These are phyloP conservation scores for Chloropsis cyanopogon DNA, from an alignment of 2,113 vertebrate genomes.

Conservation along the genomic window DNA sequence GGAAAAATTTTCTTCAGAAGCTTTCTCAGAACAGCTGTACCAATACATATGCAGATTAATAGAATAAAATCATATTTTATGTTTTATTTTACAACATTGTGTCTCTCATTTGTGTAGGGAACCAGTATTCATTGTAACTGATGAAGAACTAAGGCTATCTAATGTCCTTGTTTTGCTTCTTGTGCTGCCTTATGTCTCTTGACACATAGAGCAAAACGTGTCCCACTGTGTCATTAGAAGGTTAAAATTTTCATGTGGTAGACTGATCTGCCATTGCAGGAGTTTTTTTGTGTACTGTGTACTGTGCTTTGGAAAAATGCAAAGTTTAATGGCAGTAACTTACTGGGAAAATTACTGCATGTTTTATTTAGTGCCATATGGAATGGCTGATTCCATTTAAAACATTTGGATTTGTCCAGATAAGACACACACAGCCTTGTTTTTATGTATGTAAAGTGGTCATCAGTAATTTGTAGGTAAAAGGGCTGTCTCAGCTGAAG, in stretches of 20 bases:
- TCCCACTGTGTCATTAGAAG: neutral
- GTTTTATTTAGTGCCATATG: neutral
- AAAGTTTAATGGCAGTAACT: neutral
- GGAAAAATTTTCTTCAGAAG: conserved; percentile 87
- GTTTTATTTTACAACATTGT: neutral
- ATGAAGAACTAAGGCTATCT: neutral
- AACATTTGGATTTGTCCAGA: neutral
- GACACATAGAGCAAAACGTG: neutral
- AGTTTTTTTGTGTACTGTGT: neutral
- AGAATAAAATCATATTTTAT: conserved; percentile 54
- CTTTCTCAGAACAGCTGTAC: conserved; percentile 88
- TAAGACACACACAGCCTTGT: neutral
- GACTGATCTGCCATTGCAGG: neutral
- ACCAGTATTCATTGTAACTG: neutral
- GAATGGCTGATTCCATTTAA: neutral
- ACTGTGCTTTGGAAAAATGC: neutral
- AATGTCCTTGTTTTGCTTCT: neutral
- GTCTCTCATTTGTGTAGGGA: neutral
- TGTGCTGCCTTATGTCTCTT: neutral
- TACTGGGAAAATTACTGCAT: neutral
- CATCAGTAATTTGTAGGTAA: neutral
- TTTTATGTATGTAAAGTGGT: neutral
- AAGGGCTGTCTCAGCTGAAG: neutral
- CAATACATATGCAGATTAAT: conserved; percentile 80
- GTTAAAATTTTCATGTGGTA: neutral